Conservation (phyloP, 2,113 vertebrate species). For the Tenrec ecaudatus region DNA sequence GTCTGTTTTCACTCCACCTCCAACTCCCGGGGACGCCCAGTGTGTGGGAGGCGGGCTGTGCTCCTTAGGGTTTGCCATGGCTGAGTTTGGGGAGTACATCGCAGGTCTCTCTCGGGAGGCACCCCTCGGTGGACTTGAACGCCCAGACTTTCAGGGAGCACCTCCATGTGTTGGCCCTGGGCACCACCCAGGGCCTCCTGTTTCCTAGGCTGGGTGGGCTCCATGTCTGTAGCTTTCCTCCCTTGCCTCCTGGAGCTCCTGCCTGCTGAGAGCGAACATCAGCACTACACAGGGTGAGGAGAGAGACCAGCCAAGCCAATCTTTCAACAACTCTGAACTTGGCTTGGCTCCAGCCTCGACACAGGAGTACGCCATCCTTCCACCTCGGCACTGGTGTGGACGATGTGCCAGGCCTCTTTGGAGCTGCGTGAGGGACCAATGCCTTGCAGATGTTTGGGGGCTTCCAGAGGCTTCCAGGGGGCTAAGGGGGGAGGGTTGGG, state of each 20-base stretch:
- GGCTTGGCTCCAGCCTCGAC: background rate
- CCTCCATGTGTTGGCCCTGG: background rate
- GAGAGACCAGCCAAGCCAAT: conserved; percentile 10
- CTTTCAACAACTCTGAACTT: conserved; percentile 45
- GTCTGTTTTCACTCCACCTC: background rate
- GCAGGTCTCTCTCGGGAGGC: background rate
- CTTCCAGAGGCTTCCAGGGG: background rate
- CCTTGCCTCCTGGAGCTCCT: background rate
- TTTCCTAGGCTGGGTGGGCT: background rate
- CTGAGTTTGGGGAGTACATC: background rate
- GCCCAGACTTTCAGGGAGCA: background rate
- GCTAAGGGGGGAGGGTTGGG: too few relatives aligned
- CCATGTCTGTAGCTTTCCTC: background rate
- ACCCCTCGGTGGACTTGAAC: background rate
- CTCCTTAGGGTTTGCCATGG: background rate
- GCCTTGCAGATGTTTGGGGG: background rate
- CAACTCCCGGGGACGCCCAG: background rate
- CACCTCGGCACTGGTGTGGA: background rate
- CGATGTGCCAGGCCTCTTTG: background rate
- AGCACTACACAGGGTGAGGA: background rate
- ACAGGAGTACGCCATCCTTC: background rate
- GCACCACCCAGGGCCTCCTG: background rate
- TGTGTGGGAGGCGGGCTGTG: background rate
- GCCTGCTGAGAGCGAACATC: background rate
- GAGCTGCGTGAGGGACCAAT: background rate